Conservation (phyloP, 23 tunicate species). For the Phallusia fumigata region DNA sequence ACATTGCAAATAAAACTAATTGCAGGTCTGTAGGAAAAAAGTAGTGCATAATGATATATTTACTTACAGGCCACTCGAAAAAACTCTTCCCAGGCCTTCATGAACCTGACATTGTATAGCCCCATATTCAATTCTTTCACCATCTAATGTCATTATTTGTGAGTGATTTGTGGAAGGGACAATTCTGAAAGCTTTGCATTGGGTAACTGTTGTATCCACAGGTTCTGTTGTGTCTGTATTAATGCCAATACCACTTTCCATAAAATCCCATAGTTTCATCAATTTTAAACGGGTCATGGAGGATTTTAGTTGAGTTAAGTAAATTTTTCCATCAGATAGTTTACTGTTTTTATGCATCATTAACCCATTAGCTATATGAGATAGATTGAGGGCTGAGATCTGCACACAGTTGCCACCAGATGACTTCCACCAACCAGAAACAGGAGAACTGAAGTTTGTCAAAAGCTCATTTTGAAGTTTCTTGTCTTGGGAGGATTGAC, state of each 20-base stretch:
- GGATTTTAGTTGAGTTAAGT: slow-evolving; percentile 23
- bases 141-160: slow-evolving; percentile 60
- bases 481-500: neutral
- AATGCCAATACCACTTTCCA: slow-evolving; percentile 66
- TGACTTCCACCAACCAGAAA: slow-evolving; percentile 44
- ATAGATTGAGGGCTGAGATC: slow-evolving; percentile 34
- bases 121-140: slow-evolving; percentile 70
- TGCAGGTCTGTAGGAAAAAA: neutral
- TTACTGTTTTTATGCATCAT: slow-evolving; percentile 10
- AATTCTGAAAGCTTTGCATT: slow-evolving; percentile 66
- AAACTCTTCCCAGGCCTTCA: slow-evolving; percentile 57
- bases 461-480: neutral
- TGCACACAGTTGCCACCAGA: slow-evolving; percentile 19
- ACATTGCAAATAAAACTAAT: neutral
- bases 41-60: neutral
- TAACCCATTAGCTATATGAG: slow-evolving; percentile 44
- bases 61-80: slow-evolving; percentile 1
- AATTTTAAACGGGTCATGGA: slow-evolving; percentile 21
- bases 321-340: slow-evolving; percentile 49
- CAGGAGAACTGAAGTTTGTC: slow-evolving; percentile 3
- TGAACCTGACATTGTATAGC: slow-evolving; percentile 75
- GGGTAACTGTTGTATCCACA: neutral
- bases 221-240: slow-evolving; percentile 7
- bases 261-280: slow-evolving; percentile 52
- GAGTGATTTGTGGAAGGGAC: slow-evolving; percentile 52